Percentiles rank a stretch among this genome's conserved stretches.
Evolutionary conservation across 1,140 invertebrate species (phyloP).

Genomic region (Sycophila sp.): DNA sequence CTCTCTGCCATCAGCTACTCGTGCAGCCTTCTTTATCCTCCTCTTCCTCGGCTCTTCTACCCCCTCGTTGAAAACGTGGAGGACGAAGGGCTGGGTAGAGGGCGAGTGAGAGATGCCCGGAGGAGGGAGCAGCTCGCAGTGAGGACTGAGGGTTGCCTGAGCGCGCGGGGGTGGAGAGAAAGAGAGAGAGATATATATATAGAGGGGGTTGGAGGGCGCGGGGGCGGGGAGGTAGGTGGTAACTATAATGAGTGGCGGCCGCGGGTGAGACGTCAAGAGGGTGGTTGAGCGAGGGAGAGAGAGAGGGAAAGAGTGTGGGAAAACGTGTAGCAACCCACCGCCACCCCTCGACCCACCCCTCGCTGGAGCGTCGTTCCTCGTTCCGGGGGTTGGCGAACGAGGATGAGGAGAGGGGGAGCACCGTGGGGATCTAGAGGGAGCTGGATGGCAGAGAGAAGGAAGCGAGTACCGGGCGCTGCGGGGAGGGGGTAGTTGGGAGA

Average conservation of each 20-base stretch:
- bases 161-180: conserved; percentile 38
- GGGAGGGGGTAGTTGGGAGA: conserved; percentile 21
- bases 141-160: conserved; percentile 14
- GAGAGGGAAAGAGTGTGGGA: conserved; percentile 48
- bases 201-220: too few species aligned
- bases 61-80: not conserved
- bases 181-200: too few species aligned
- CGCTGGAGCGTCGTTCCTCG: conserved; percentile 3
- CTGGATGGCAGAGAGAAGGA: conserved; percentile 11
- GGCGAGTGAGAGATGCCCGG: not conserved
- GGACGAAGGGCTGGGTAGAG: not conserved
- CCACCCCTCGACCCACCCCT: conserved; percentile 27
- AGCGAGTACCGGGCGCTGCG: not conserved
- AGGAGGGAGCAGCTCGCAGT: not conserved
- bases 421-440: conserved; percentile 4
- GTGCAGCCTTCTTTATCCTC: conserved; percentile 12
- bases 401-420: conserved; percentile 1
- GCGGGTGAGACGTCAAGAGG: conserved; percentile 46
- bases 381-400: conserved; percentile 16
- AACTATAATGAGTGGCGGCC: conserved; percentile 61
- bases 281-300: conserved; percentile 38
- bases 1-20: not conserved
- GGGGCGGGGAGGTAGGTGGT: conserved; percentile 47
- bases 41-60: conserved; percentile 14
- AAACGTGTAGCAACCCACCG: conserved; percentile 47